Percentiles rank a stretch among this genome's conserved stretches.
These are phyloP conservation scores for Naso thynnoides DNA, from an alignment of 2,797 vertebrate species.

Conservation along the genomic window DNA sequence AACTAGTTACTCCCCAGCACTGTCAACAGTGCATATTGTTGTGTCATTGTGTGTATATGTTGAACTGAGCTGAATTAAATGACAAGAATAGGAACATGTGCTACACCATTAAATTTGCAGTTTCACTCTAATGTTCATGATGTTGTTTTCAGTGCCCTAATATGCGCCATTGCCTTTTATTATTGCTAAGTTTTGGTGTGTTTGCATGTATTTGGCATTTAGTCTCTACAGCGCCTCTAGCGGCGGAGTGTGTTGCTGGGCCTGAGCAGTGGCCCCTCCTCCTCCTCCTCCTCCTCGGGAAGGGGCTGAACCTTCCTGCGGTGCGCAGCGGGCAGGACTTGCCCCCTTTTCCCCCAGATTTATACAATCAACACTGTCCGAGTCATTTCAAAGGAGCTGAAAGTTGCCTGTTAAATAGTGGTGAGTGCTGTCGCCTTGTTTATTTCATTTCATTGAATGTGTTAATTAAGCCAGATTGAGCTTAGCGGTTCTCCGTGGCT, in stretches of 20 bases:
- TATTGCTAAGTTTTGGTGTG: too few relatives aligned
- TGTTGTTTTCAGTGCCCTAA: too few relatives aligned
- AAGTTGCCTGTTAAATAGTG: slow-evolving; percentile 16
- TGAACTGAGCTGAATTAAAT: too few relatives aligned
- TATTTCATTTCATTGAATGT: too few relatives aligned
- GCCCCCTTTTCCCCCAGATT: slow-evolving; percentile 33
- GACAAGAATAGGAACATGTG: too few relatives aligned
- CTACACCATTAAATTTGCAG: too few relatives aligned
- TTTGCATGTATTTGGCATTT: too few relatives aligned
- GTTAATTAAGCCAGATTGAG: background rate
- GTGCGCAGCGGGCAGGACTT: slow-evolving; percentile 37
- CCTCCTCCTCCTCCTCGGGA: slow-evolving; percentile 56
- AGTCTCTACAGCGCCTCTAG: slow-evolving; percentile 25
- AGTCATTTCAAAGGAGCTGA: background rate
- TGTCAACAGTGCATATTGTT: too few relatives aligned
- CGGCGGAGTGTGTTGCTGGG: background rate
- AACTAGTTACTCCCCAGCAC: too few relatives aligned
- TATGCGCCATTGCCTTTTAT: too few relatives aligned
- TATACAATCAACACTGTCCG: background rate
- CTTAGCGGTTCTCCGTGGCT: slow-evolving; percentile 36
- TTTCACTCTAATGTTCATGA: too few relatives aligned
- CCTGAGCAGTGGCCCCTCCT: slow-evolving; percentile 35
- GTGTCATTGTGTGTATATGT: too few relatives aligned
- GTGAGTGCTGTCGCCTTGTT: slow-evolving; percentile 52
- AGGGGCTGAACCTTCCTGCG: slow-evolving; percentile 33